Base-by-base conservation (phyloP, 2,797 vertebrate species). In the Heterohyrax brucei region DNA sequence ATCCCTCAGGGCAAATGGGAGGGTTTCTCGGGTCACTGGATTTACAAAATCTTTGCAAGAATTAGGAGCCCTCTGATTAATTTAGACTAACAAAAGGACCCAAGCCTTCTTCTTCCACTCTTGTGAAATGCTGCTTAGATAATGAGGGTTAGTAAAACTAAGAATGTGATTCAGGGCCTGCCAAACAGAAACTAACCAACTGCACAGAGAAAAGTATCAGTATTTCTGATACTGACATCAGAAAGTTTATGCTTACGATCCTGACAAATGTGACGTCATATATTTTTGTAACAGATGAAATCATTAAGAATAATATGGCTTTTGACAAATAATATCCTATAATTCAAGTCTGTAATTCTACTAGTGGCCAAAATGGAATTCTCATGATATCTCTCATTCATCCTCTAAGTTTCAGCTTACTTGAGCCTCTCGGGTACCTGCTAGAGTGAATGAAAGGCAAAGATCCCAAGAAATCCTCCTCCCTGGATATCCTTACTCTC, bases 301-400 rank as follows among this genome's bases (percentile, higher is more conserved):
- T 5, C 3, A 59, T 7, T 53, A 59, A 73, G 18, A 86, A 77
- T 77, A 84, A 92, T n/a, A 26, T 18, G 10, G 1, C 0, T 89
- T 75, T 95, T 5, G 33, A 12, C 77, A 85, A 93, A 73, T 81
- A 44, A 88, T 28, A 77, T 94, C 46, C 4, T 50, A 46, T 30
- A 73, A 87, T 87, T 81, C 2, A 50, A 44, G 79, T 87, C 44
- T 89, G 12, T 59, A 75, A 28, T 21, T 66, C n/a, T 73, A 44
- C 13, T 24, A 48, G 28, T 33, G 21, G 33, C 66, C 26, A 84
- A 93, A 95, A 75, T 7, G 0, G 12, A 50, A 39, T 12, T 87
- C 39, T 73, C 33, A 73, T 44, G 39, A 1, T 44, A 70, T 33
- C 68, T 70, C 30, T 33, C 68, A 70, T 70, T 73, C 70, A 73